These are phyloP conservation scores for Caradrina kadenii DNA, from an alignment of 2,888 invertebrate species.

Conservation along the genomic window DNA sequence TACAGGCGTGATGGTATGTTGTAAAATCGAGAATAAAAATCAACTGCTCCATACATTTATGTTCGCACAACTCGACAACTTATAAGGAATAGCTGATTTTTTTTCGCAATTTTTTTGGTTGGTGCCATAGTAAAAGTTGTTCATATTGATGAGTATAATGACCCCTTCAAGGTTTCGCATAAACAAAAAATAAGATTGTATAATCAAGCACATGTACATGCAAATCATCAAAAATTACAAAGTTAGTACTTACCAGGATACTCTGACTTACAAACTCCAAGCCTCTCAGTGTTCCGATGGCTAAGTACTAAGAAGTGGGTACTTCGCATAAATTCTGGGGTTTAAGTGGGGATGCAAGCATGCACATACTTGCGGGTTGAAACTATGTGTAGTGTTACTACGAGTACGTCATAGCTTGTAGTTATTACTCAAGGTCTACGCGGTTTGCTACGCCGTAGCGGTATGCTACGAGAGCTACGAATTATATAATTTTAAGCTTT, in stretches of 20 bases:
- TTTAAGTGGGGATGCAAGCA: constrained; percentile 22
- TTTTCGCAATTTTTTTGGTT: too few species aligned
- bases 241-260: neutral
- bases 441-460: constrained; percentile 33
- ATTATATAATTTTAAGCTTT: too few species aligned
- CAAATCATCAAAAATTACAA: neutral
- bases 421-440: constrained; percentile 4
- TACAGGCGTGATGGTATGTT: too few species aligned
- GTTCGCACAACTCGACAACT: too few species aligned
- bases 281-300: constrained; percentile 23
- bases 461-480: constrained; percentile 8
- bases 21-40: too few species aligned
- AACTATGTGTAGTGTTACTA: constrained; percentile 6
- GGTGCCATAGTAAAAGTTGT: too few species aligned
- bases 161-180: too few species aligned
- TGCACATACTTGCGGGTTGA: constrained; percentile 23
- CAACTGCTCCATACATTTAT: too few species aligned
- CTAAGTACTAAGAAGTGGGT: constrained; percentile 16
- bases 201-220: too few species aligned
- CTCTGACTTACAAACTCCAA: constrained; percentile 7
- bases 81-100: too few species aligned
- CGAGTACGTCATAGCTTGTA: constrained; percentile 3
- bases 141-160: too few species aligned
- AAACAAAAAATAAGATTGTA: too few species aligned
- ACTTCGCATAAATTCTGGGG: constrained; percentile 34